Evolutionary conservation across 1,140 invertebrate species (phyloP).

Genomic region (Armadillidium nasatum): DNA sequence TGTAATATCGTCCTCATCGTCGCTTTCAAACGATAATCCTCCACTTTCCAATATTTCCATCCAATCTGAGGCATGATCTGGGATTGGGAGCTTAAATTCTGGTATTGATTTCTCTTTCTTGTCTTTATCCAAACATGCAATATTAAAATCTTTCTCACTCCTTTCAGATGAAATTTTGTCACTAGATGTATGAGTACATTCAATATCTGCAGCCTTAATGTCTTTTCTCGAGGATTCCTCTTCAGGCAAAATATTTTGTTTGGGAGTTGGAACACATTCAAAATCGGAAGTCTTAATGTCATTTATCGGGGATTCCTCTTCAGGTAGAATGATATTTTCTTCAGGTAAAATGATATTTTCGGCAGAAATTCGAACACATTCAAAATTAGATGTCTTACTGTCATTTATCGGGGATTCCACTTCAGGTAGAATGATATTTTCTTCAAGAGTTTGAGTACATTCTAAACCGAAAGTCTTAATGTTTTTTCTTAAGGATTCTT

Average conservation of each 20-base stretch:
- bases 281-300: neutral
- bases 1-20: slow-evolving; percentile 23
- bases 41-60: slow-evolving; percentile 37
- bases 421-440: slow-evolving; percentile 2
- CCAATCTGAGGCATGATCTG: slow-evolving; percentile 36
- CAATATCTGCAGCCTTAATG: too few relatives aligned
- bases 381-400: too few relatives aligned
- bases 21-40: slow-evolving; percentile 32
- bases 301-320: neutral
- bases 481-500: neutral
- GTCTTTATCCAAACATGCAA: neutral
- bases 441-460: neutral
- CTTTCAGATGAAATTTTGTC: neutral
- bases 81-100: slow-evolving; percentile 27
- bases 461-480: neutral
- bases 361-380: neutral
- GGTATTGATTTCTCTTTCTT: neutral
- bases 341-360: neutral
- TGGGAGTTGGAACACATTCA: neutral
- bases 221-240: neutral
- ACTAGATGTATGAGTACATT: neutral
- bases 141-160: too few relatives aligned
- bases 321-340: neutral
- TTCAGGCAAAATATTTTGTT: neutral
- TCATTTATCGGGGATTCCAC: too few relatives aligned